Evolutionary conservation across 2,797 vertebrate species (phyloP).

Genomic region (Sphenopsis melanotis): DNA sequence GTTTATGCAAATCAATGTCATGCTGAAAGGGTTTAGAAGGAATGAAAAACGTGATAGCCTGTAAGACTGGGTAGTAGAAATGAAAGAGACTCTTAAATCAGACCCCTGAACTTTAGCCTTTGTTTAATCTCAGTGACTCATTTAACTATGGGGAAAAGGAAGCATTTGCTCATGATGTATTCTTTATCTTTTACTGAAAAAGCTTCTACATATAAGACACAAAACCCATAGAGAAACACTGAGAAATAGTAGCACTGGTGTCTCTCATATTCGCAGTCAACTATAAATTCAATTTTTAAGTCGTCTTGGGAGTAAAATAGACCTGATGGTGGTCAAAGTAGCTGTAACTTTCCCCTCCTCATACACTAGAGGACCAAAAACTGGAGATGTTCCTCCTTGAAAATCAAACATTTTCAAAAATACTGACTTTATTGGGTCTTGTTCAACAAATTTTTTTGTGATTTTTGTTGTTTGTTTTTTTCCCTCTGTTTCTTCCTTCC

Average conservation of each 20-base stretch:
- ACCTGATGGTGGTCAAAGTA: neutral
- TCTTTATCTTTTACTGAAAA: neutral
- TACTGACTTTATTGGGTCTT: neutral
- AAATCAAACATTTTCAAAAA: neutral
- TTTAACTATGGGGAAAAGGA: neutral
- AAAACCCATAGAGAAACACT: neutral
- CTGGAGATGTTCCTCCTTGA: neutral
- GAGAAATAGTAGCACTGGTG: neutral
- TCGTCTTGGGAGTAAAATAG: neutral
- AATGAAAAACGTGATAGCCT: neutral
- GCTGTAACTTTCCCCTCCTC: neutral
- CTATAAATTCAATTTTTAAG: neutral
- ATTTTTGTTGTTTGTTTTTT: neutral
- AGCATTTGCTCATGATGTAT: neutral
- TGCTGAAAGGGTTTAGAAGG: neutral
- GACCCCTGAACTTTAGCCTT: neutral
- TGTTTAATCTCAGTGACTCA: neutral
- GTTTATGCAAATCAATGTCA: neutral
- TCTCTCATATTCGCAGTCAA: neutral
- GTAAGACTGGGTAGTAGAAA: neutral
- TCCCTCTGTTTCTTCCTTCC: fast-evolving
- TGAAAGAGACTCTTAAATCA: neutral
- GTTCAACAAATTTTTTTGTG: neutral
- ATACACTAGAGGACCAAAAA: neutral
- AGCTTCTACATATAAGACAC: neutral